Evolutionary conservation across 2,113 vertebrate species (phyloP), one percentile per base, ranked within the genome.

Genomic region (Menidia beryllina): DNA sequence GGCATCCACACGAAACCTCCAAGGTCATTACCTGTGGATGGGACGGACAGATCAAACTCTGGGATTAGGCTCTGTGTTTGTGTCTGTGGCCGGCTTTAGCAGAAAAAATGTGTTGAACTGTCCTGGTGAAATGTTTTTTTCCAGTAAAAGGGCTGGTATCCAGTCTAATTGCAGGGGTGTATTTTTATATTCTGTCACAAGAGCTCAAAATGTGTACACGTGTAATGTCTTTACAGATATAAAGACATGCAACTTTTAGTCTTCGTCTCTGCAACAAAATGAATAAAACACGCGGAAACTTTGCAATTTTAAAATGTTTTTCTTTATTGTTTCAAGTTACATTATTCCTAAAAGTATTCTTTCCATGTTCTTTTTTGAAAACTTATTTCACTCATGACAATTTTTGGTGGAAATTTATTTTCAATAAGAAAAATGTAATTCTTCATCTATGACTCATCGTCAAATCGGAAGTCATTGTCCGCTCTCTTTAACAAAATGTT

Each of bases 1-100:
- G 98, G 98, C 98, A 99, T 26, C 98, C 98, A 0, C 98, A 99
- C 0, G 98, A 99, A 88, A 99, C 98, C 19, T 99, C 98, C 48
- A 99, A 99, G 91, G 97, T 99, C 72, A 97, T 99, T 81, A 99
- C 98, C 0, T 99, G 97, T 0, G 98, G 98, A 19, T 99, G 97
- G 98, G 98, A 99, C 48, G 98, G 97, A 57, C 96, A 96, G 61
- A 99, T 99, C 88, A 99, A 99, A 84, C 88, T 99, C 0, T 99
- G 98, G 98, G 98, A 99, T 87, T 99, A 85, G 86, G 7, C 15
- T 49, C 14, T 47, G 0, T 39, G 47, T 3, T 6, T 55, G 4
- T 7, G 15, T 55, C n/a, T 53, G 6, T 14, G 13, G 0, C 2
- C 20, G 9, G 41, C 4, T 30, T 23, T 57, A 17, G 41, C 36